These are phyloP conservation scores for Selene dorsalis DNA, from an alignment of 2,797 vertebrate genomes.

Conservation along the genomic window DNA sequence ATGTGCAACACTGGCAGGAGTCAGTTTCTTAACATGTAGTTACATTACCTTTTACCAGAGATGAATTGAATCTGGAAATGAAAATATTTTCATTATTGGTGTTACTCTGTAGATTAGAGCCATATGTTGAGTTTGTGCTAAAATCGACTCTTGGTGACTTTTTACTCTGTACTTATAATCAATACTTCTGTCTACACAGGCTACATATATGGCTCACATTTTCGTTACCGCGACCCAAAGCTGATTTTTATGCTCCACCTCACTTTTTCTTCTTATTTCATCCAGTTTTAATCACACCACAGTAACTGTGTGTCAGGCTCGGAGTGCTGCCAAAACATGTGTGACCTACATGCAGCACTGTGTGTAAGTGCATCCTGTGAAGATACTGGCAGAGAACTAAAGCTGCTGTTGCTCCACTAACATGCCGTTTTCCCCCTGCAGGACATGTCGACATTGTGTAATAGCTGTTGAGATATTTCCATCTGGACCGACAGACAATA, in stretches of 20 bases:
- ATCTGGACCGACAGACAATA: not conserved
- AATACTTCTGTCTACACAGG: not conserved
- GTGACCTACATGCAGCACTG: slow-evolving; percentile 17
- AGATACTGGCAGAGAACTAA: not conserved
- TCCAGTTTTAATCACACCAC: not conserved
- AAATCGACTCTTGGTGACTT: no score
- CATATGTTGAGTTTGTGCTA: no score
- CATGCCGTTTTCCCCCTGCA: not conserved
- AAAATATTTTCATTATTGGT: no score
- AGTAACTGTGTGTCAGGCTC: not conserved
- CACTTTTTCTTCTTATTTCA: not conserved
- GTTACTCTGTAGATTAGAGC: no score
- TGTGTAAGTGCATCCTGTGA: not conserved
- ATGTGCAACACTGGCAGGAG: no score
- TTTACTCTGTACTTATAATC: not conserved
- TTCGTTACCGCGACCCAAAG: not conserved
- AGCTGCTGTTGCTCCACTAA: not conserved
- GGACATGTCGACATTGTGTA: not conserved
- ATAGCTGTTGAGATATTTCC: slow-evolving; percentile 3
- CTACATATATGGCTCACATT: not conserved
- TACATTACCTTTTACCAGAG: no score
- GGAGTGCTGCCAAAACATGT: not conserved
- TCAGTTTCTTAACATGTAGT: no score
- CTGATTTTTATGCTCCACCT: not conserved
- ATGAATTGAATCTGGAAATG: no score